Percentiles rank a stretch among this genome's conserved stretches.
Evolutionary conservation across 2,113 vertebrate species (phyloP).

Genomic region (Coregonus clupeaformis): DNA sequence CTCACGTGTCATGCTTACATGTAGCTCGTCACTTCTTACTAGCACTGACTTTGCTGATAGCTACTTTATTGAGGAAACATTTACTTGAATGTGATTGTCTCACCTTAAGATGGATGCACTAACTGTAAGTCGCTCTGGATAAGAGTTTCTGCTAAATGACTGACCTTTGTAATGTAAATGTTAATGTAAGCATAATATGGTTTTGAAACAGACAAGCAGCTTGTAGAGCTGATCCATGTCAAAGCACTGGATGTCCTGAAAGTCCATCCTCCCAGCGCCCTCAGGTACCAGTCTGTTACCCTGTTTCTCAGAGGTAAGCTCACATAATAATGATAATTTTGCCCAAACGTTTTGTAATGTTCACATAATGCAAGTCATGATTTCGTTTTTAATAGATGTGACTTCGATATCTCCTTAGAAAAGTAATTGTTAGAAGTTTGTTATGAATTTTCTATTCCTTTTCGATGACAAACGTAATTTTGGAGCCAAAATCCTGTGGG

Average conservation of each 20-base stretch:
- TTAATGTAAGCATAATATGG: neutral
- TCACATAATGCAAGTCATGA: neutral
- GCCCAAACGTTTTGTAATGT: neutral
- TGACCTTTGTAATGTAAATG: no score
- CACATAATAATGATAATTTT: neutral
- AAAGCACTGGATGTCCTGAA: constrained; percentile 79
- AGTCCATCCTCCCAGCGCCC: constrained; percentile 64
- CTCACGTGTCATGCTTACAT: no score
- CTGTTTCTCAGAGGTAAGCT: constrained; percentile 91
- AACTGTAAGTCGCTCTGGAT: no score
- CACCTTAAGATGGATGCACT: no score
- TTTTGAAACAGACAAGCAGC: constrained; percentile 86
- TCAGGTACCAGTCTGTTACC: constrained; percentile 86
- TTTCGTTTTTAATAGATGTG: neutral
- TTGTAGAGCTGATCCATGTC: constrained; percentile 87
- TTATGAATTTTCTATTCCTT: constrained; percentile 52
- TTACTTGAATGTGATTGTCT: no score
- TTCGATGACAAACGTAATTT: constrained; percentile 27
- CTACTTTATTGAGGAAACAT: no score
- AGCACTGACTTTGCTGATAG: no score
- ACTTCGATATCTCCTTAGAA: neutral
- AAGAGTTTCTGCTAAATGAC: no score
- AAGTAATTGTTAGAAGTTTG: constrained; percentile 18
- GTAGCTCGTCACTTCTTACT: no score
- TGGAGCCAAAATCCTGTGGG: constrained; percentile 46